Base-by-base conservation (phyloP, 1,140 invertebrate species). In the Drosophila arawakana region DNA sequence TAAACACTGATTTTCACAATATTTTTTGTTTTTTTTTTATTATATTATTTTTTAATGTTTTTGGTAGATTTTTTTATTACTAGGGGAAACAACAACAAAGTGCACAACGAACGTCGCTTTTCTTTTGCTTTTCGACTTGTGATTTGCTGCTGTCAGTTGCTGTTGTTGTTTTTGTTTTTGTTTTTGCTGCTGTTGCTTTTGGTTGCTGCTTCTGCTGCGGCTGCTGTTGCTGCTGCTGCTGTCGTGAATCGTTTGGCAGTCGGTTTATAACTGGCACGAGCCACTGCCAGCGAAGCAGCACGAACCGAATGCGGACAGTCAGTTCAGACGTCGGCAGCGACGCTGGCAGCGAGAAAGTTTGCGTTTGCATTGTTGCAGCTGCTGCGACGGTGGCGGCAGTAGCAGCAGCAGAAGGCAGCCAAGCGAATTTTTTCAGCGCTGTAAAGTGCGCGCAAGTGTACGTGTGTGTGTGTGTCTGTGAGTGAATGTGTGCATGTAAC, bases 241-340 rank as follows among this genome's bases (percentile, higher is more conserved):
- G 81, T 86, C 83, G 83, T 86, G 79, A 74, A 76, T 77, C 83
- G 83, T 74, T 86, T 88, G 83, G 83, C 83, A 88, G 83, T 88
- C 84, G 84, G 80, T 88, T 88, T 86, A 89, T 80, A 89, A 88
- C 83, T 88, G 83, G 83, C 84, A 88, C 84, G 84, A 88, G 84
- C 84, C 84, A 75, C 74, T 80, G 84, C 69, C 80, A 89, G 84
- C 84, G 80, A 89, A 89, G 79, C 84, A 81, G 66, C 85, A 88
- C 84, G 80, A 88, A 70, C 77, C 84, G 80, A 74, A 76, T 75
- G 73, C 73, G 73, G 34, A 68, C 71, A 63, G 55, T 63, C 71
- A 37, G 50, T 44, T 37, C 25, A 30, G 39, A 44, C 77, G 61
- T 59, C 44, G 54, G 47, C 78, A 46, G 79, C 68, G 83, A 79